Evolutionary conservation across 1,140 invertebrate species (phyloP), one percentile per base, ranked within the genome.

Genomic region (Drosophila lini): DNA sequence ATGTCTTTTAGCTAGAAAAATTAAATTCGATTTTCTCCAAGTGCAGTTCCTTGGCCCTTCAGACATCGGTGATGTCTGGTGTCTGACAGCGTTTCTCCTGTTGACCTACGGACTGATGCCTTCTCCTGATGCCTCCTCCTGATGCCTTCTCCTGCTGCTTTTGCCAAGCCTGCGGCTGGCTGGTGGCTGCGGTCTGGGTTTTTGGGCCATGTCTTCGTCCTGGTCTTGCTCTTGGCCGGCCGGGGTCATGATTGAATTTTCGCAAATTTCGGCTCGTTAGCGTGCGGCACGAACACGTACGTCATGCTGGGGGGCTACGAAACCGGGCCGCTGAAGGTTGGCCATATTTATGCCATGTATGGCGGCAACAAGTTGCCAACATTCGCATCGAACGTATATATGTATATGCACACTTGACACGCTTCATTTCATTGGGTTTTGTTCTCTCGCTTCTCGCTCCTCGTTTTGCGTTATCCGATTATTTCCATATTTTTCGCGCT

Each of bases 391-490:
- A 50, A 50, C 19, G 25, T 45, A 56, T n/a, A 45, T 50, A 25
- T 22, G 25, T 44, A 52, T 36, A 38, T 58, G 41, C 64, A 60
- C 79, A 83, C 84, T 86, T 83, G 83, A 89, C 84, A 86, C 81
- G 83, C 83, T 86, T 89, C 84, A 86, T 86, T 86, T 86, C 83
- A 89, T 80, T 86, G 81, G 80, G 63, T 80, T 88, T 88, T 88
- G 80, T 83, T 83, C 70, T 80, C 45, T n/a, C 0, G 45, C 45
- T 47, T 47, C 67, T 69, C 64, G 64, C 25, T 47, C 50, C 63
- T 69, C 57, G 64, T 40, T 70, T 38, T 44, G 38, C 48, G 56
- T 70, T 69, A 69, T 77, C 63, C 64, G 74, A 77, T 77, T 77
- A 77, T 78, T 78, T 78, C 65, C 83, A 86, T 86, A 89, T 88